phyloP scores from a whole-genome alignment of 2,888 invertebrate species.

The Acronicta psi region DNA sequence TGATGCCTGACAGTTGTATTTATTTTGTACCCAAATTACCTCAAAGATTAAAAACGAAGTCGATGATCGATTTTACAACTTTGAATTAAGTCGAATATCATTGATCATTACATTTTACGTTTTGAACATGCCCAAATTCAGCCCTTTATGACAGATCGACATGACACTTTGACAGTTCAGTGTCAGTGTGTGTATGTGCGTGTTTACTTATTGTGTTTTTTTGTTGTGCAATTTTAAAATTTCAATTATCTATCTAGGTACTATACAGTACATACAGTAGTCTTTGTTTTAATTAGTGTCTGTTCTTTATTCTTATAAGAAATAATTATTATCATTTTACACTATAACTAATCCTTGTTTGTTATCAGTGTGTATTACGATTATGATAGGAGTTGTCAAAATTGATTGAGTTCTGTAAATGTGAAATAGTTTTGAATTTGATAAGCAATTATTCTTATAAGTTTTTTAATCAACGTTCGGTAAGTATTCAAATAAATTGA shows the following conservation, averaged over 20 bases:
- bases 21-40: too few species aligned
- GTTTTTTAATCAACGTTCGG: conserved; percentile 25
- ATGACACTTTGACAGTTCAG: too few species aligned
- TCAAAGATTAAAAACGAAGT: too few species aligned
- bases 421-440: conserved; percentile 21
- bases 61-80: too few species aligned
- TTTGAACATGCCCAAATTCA: too few species aligned
- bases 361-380: conserved; percentile 50
- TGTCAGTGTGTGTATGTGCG: too few species aligned
- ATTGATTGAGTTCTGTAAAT: conserved; percentile 40
- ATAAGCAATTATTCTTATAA: conserved; percentile 27
- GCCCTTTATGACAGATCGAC: too few species aligned
- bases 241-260: too few species aligned
- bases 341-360: conserved; percentile 43
- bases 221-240: too few species aligned
- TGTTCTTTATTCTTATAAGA: conserved; percentile 13
- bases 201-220: not conserved
- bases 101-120: too few species aligned
- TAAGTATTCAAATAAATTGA: conserved; percentile 28
- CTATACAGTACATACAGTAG: not conserved
- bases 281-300: conserved; percentile 24
- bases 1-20: too few species aligned
- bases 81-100: too few species aligned
- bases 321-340: conserved; percentile 19
- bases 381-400: conserved; percentile 50